Evolutionary conservation across 2,797 vertebrate species (phyloP), one percentile per base, ranked within the genome.

Genomic region (Myotis findleyi): DNA sequence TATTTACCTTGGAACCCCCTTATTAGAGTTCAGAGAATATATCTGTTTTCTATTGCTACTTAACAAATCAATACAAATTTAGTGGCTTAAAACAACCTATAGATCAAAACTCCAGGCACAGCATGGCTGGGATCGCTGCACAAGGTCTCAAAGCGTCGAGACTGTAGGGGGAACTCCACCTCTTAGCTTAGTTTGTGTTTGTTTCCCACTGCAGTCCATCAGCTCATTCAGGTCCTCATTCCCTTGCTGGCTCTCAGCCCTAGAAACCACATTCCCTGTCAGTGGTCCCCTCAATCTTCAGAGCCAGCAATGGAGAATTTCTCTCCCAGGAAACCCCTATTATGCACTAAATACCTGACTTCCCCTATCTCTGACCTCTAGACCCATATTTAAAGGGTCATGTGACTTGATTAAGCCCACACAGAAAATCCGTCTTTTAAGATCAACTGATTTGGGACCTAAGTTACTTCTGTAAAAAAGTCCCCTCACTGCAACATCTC

Each of bases 391-490:
- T 66, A 55, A 82, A 84, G n/a, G 13, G 4, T 59, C 51, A 33
- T 3, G 53, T 76, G 64, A 87, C 53, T 47, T 75, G 21, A 13
- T 59, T 76, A 81, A 84, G 27, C 16, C 41, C 86, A 86, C 36
- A 82, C 10, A 87, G 71, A 81, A 94, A 73, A 87, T 44, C 5
- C 87, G 77, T 36, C 30, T 86, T 82, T 91, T 87, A 90, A 92
- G 55, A 79, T 86, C 38, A 87, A 83, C 25, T 13, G 6, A 83
- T 47, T 73, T 44, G 23, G 33, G 36, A 93, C 25, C 27, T 62
- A 36, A 44, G 41, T 75, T 76, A 87, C 44, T 85, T 96, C 68
- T 88, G 30, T 20, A 77, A 92, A 92, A 87, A 85, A 68, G 33
- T 44, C 55, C 59, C 55, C 85, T 62, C 49, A 68, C 38, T 7